phyloP scores from a whole-genome alignment of 2,888 invertebrate genomes.

The Chorisops tibialis region DNA sequence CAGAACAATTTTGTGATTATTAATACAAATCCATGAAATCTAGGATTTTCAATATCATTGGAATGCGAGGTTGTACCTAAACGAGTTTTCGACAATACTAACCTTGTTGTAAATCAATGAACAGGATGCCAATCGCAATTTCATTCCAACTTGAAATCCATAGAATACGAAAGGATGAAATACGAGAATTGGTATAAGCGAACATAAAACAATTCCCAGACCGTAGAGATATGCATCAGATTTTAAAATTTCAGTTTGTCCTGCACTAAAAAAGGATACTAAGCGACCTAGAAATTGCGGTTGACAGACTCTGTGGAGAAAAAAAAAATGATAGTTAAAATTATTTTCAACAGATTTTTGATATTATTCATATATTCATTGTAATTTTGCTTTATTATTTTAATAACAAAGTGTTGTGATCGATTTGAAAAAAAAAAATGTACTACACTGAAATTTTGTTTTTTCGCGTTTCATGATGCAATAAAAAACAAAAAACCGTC shows the following conservation, averaged over 20 bases:
- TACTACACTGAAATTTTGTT: no score
- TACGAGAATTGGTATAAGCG: constrained; percentile 36
- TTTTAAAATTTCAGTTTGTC: constrained; percentile 49
- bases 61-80: no score
- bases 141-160: constrained; percentile 65
- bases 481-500: no score
- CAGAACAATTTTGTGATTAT: neutral
- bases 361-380: no score
- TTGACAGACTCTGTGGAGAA: constrained; percentile 55
- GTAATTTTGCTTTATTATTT: no score
- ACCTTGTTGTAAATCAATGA: constrained; percentile 35
- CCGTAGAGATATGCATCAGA: constrained; percentile 63
- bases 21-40: neutral
- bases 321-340: constrained; percentile 5
- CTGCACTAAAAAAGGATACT: constrained; percentile 58
- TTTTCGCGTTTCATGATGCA: no score
- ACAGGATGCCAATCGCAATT: constrained; percentile 61
- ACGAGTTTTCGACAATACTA: no score
- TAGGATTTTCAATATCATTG: neutral
- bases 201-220: constrained; percentile 53
- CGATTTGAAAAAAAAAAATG: no score
- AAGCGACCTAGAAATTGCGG: constrained; percentile 60
- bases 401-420: no score
- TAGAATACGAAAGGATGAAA: constrained; percentile 64
- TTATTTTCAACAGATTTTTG: no score